phyloP scores from a whole-genome alignment of 2,888 invertebrate species.

The Nysson spinosus region DNA sequence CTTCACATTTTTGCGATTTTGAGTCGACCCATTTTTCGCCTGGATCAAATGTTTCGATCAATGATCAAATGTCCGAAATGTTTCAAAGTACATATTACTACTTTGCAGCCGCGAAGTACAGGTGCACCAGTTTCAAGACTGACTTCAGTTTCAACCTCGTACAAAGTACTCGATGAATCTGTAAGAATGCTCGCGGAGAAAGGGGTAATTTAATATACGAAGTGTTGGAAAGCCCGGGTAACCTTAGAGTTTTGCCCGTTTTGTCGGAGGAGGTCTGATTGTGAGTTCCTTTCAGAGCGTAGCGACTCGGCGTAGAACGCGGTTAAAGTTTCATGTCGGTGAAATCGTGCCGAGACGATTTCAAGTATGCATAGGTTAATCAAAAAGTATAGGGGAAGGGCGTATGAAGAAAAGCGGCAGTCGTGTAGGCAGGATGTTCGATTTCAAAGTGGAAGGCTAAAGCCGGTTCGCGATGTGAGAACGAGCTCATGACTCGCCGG shows the following conservation, averaged over 20 bases:
- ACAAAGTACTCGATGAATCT: too few species aligned
- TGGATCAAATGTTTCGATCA: too few species aligned
- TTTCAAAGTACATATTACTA: too few species aligned
- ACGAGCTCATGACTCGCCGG: slow-evolving; percentile 28
- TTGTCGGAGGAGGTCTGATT: slow-evolving; percentile 22
- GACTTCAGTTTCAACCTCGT: neutral
- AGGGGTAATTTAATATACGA: slow-evolving; percentile 24
- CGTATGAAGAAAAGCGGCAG: slow-evolving; percentile 13
- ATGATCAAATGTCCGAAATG: too few species aligned
- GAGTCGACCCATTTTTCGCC: too few species aligned
- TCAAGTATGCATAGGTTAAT: slow-evolving; percentile 70
- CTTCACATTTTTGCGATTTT: too few species aligned
- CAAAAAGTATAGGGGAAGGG: slow-evolving; percentile 48
- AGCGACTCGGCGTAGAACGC: slow-evolving; percentile 14
- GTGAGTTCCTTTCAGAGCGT: slow-evolving; percentile 36
- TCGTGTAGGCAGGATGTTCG: slow-evolving; percentile 19
- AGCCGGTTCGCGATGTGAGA: slow-evolving; percentile 2
- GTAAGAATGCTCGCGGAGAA: neutral
- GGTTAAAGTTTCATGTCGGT: slow-evolving; percentile 53
- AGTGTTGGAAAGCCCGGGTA: neutral
- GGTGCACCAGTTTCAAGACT: too few species aligned
- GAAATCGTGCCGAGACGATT: slow-evolving; percentile 55
- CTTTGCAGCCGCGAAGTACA: too few species aligned
- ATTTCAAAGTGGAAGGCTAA: slow-evolving; percentile 21
- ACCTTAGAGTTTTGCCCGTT: neutral